Base-by-base conservation (phyloP, 2,888 invertebrate species). In the Andrena haemorrhoa region DNA sequence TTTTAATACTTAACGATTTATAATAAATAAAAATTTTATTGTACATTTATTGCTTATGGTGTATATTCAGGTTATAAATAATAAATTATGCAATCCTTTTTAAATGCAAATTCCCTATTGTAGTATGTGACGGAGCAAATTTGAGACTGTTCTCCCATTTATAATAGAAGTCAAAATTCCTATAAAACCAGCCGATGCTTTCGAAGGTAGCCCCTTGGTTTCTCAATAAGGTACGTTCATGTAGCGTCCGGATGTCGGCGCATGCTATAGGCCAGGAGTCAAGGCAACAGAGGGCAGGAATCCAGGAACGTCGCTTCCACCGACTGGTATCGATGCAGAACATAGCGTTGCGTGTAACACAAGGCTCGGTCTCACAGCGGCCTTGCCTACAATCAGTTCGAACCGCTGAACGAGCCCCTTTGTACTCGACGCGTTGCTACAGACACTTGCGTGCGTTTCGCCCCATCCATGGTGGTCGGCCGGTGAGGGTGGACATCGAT, bases 381-480 rank as follows among this genome's bases (percentile, higher is more conserved):
- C 31, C 60, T 35, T 26, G 41, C 41, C 41, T 41, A 41, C 53
- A 29, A 68, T 56, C 26, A 23, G 12, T 53, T 35, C 64, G 53
- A 31, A 64, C 35, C 35, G 49, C 56, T 73, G 23, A 64, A 73
- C 64, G 73, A 31, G 26, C 8, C 64, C 33, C 73, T 73, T 73
- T 73, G 73, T 73, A 31, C 33, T 33, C 68, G 31, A n/a, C 29
- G 33, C 33, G 68, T 56, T 41, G 51, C 31, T 35, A 60, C 41
- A 23, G 31, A 23, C 70, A 51, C 70, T 70, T 33, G 69, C 56
- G 35, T 41, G 58, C 33, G 12, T 35, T 41, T 58, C 26, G 12
- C 26, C 20, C 6, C 58, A 12, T 29, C 31, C 29, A 31, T 31
- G n/a, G 60, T 7, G 26, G 58, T 12, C 10, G 41, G 56, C 12